phyloP scores from a whole-genome alignment of 2,113 vertebrate genomes.

The Pangasianodon hypophthalmus region DNA sequence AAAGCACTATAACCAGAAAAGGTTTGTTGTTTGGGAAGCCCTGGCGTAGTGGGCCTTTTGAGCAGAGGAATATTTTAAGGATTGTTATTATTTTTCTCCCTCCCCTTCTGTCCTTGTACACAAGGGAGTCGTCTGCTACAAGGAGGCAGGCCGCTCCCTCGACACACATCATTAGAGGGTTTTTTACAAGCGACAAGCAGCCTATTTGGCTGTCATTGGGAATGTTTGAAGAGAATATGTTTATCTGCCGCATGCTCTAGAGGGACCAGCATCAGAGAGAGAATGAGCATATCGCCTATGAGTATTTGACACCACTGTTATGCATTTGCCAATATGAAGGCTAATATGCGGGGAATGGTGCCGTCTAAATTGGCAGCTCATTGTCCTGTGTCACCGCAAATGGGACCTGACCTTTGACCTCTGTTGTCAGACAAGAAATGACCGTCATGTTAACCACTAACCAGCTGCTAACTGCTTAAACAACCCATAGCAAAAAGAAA shows the following conservation, averaged over 20 bases:
- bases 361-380: conserved; percentile 67
- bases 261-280: conserved; percentile 80
- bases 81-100: conserved; percentile 73
- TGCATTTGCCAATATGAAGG: conserved; percentile 82
- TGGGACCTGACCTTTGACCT: conserved; percentile 70
- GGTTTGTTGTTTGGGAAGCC: conserved; percentile 67
- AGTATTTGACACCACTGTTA: conserved; percentile 79
- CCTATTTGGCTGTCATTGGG: conserved; percentile 93
- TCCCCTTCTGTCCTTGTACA: conserved; percentile 72
- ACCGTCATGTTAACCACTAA: conserved; percentile 35
- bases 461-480: conserved; percentile 48
- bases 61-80: conserved; percentile 71
- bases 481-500: conserved; percentile 5
- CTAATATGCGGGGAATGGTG: conserved; percentile 70
- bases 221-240: conserved; percentile 92
- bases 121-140: conserved; percentile 80
- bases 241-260: conserved; percentile 82
- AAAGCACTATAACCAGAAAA: conserved; percentile 38
- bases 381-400: conserved; percentile 49
- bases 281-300: conserved; percentile 77
- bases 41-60: conserved; percentile 57
- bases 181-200: conserved; percentile 92
- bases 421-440: conserved; percentile 56
- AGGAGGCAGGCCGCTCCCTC: conserved; percentile 85
- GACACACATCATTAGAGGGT: conserved; percentile 92